These are phyloP conservation scores for Eristalinus sepulchralis DNA, from an alignment of 2,888 invertebrate species.

Conservation along the genomic window DNA sequence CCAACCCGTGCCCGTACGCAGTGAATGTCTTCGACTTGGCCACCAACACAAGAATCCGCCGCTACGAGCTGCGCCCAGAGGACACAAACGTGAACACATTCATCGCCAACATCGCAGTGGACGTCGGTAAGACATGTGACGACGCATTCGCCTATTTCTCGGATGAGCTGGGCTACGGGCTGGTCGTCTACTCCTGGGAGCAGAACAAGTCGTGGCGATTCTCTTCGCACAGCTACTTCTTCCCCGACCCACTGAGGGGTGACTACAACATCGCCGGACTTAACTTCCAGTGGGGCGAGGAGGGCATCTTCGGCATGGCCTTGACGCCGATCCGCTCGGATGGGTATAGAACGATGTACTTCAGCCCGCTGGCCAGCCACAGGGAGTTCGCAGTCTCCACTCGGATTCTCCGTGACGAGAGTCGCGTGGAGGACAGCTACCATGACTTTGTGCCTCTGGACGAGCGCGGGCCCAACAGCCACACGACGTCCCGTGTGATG, in stretches of 20 bases:
- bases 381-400: constrained; percentile 91
- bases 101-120: constrained; percentile 93
- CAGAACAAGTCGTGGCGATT: constrained; percentile 90
- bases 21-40: constrained; percentile 89
- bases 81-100: constrained; percentile 90
- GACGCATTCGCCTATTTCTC: constrained; percentile 91
- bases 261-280: constrained; percentile 90
- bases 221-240: constrained; percentile 88
- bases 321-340: constrained; percentile 85
- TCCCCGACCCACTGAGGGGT: constrained; percentile 90
- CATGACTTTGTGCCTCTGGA: constrained; percentile 85
- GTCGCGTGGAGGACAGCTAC: constrained; percentile 86
- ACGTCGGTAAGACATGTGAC: constrained; percentile 87
- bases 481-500: constrained; percentile 89
- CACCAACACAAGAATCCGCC: constrained; percentile 86
- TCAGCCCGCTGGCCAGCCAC: constrained; percentile 89
- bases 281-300: constrained; percentile 92
- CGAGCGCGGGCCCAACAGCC: constrained; percentile 85
- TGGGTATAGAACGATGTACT: constrained; percentile 88
- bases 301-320: constrained; percentile 90
- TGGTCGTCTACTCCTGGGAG: constrained; percentile 90
- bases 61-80: constrained; percentile 86
- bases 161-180: constrained; percentile 91
- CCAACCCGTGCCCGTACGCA: constrained; percentile 90
- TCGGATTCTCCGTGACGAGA: constrained; percentile 86